A percentile compares a stretch with the other conserved stretches of the same genome.
Evolutionary conservation across 1,140 invertebrate species (phyloP).

Genomic region (Galleria mellonella): DNA sequence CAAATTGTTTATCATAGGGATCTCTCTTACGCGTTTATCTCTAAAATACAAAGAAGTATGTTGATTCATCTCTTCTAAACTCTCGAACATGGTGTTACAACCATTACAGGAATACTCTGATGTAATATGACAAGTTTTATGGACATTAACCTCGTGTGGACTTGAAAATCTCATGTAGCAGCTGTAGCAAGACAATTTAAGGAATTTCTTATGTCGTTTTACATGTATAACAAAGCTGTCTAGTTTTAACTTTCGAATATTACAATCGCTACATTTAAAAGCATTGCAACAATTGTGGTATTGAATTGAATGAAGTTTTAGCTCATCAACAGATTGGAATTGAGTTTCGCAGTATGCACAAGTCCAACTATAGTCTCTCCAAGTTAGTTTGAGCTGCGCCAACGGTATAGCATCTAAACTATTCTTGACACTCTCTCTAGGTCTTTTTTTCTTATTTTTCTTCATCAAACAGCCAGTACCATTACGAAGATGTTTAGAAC

Average conservation of each 20-base stretch:
- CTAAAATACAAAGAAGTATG: conserved; percentile 16
- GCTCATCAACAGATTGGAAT: conserved; percentile 9
- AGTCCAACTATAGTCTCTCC: conserved; percentile 17
- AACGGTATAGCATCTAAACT: conserved; percentile 9
- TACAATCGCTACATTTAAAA: conserved; percentile 17
- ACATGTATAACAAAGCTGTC: conserved; percentile 24
- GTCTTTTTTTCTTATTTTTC: conserved; percentile 4
- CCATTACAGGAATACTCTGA: conserved; percentile 13
- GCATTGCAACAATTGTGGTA: conserved; percentile 16
- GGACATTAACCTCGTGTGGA: conserved; percentile 5
- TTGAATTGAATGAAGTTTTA: conserved; percentile 12
- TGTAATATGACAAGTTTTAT: conserved; percentile 14
- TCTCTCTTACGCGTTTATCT: conserved; percentile 4
- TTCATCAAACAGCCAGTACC: background rate
- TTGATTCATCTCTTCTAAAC: conserved; percentile 11
- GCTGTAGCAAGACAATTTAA: conserved; percentile 25
- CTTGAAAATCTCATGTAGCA: conserved; percentile 14
- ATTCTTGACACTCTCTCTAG: background rate
- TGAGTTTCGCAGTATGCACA: conserved; percentile 14
- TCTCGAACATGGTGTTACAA: conserved; percentile 21
- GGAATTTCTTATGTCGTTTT: conserved; percentile 14
- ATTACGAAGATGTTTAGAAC: background rate
- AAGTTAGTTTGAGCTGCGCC: conserved; percentile 14
- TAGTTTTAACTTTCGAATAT: conserved; percentile 13
- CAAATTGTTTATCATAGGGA: conserved; percentile 19